phyloP scores from a whole-genome alignment of 1,140 invertebrate genomes.

The Papilio polyxenes region DNA sequence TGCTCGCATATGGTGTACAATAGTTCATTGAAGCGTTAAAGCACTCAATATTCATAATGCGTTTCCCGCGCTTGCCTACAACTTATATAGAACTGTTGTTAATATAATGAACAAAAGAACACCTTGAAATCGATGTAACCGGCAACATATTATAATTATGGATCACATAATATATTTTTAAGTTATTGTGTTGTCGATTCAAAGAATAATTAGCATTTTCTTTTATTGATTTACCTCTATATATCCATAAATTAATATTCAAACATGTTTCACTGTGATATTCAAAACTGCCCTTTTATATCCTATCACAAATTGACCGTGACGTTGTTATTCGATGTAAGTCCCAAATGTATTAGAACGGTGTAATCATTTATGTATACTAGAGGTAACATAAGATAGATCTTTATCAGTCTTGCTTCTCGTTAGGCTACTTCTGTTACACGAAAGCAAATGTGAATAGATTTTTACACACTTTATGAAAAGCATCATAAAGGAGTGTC shows the following conservation, averaged over 20 bases:
- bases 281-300: neutral
- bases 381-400: neutral
- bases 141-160: neutral
- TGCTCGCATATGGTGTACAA: constrained; percentile 19
- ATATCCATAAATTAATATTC: neutral
- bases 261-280: neutral
- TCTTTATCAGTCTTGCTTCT: neutral
- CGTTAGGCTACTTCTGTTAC: neutral
- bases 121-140: neutral
- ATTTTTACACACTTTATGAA: neutral
- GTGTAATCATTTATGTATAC: too few relatives aligned
- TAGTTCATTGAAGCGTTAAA: constrained; percentile 31
- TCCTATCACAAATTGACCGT: neutral
- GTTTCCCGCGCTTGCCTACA: constrained; percentile 28
- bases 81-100: constrained; percentile 26
- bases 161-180: neutral
- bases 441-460: neutral
- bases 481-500: neutral
- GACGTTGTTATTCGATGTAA: neutral
- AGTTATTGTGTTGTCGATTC: neutral
- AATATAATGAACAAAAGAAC: constrained; percentile 25
- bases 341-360: neutral
- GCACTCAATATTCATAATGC: constrained; percentile 33
- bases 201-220: neutral
- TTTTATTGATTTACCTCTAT: neutral